Base-by-base conservation (phyloP, 1,140 invertebrate species). In the Drosophila triauraria region DNA sequence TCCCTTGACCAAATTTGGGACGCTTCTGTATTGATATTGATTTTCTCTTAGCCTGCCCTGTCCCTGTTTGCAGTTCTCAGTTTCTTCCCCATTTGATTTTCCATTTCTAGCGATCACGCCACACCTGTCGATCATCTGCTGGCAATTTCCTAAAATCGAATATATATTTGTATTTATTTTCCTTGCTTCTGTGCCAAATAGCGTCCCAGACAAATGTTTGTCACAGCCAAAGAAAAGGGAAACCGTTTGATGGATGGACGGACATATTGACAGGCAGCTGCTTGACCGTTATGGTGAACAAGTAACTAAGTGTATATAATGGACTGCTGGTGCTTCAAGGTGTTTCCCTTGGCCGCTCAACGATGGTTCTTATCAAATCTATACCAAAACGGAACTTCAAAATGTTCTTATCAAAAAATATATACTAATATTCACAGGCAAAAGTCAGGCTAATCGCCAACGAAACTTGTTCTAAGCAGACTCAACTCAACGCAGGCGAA, bases 401-500 rank as follows among this genome's bases (percentile, higher is more conserved):
- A 40, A 42, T 12, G 46, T 0, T 23, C 69, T 72, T 58, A 72
- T 71, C 53, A 72, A 30, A 7, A 30, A 7, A 7, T 35, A 67
- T 51, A 17, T 13, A 61, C 17, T 13, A 9, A 43, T 9, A 32
- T 10, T 35, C 4, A 42, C 27, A 50, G 7, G n/a, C 47, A 13
- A 64, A 64, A 7, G 59, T 12, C 44, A 30, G 43, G 32, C 67
- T 72, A 50, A 72, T 71, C 69, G 20, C n/a, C 13, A 51, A 30
- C 53, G 17, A 51, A 72, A 72, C 67, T 72, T 72, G 70, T 72
- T 72, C 38, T 72, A 51, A 72, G 69, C 69, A 57, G 70, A 43
- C n/a, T 60, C 38, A 50, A 71, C 67, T 51, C 59, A 47, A 43
- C 62, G 12, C 12, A 54, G 12, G 35, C 35, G 2, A 47, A 72